Percentiles rank a stretch among this genome's conserved stretches.
phyloP scores from a whole-genome alignment of 2,113 vertebrate genomes.

The Cyanoderma ruficeps region DNA sequence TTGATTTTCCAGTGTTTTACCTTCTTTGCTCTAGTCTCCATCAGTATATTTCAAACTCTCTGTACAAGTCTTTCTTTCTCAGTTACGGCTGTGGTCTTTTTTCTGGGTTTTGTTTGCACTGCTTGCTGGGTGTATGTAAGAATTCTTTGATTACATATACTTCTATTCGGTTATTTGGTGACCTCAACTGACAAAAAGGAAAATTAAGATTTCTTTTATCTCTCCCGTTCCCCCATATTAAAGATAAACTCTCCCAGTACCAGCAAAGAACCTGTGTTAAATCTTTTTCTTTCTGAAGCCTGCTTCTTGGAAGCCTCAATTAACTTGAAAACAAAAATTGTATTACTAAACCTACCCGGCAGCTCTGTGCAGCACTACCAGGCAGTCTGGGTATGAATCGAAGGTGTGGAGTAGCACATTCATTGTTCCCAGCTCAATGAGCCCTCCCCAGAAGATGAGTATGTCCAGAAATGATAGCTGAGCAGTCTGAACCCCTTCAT shows the following conservation, averaged over 20 bases:
- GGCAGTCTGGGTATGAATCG: background rate
- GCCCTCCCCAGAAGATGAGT: background rate
- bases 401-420: background rate
- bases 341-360: background rate
- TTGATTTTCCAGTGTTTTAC: background rate
- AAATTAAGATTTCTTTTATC: background rate
- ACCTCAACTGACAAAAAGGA: background rate
- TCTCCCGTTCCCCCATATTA: background rate
- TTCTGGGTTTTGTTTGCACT: background rate
- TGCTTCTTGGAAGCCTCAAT: background rate
- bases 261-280: background rate
- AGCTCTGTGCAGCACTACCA: background rate
- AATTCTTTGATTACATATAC: background rate
- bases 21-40: background rate
- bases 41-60: background rate
- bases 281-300: background rate
- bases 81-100: background rate
- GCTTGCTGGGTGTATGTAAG: background rate
- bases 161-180: background rate
- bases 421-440: slow-evolving; percentile 14
- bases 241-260: background rate
- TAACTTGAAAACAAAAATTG: background rate
- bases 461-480: background rate
- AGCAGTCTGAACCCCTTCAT: slow-evolving; percentile 1
- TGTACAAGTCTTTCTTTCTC: background rate